Evolutionary conservation across 2,797 vertebrate species (phyloP).

Genomic region (Pseudotriccus pelzelni): DNA sequence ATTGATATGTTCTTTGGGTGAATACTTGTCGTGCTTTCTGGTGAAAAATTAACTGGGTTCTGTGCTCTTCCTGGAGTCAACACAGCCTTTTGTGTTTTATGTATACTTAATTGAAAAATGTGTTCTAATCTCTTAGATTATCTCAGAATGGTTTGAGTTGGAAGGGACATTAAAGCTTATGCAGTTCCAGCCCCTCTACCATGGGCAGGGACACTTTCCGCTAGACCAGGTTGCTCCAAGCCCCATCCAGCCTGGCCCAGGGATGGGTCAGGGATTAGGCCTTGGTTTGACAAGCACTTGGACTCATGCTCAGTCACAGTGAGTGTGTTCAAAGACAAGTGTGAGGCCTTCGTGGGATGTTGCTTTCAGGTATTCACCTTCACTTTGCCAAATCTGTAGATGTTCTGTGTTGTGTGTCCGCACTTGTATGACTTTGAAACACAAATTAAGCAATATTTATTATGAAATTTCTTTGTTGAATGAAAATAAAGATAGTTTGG

Average conservation of each 20-base stretch:
- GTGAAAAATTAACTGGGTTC: slow-evolving; percentile 44
- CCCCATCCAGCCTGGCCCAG: neutral
- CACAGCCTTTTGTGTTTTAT: neutral
- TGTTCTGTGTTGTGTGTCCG: neutral
- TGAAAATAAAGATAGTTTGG: neutral
- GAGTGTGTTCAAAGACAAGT: neutral
- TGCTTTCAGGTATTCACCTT: neutral
- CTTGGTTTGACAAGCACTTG: neutral
- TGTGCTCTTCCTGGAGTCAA: neutral
- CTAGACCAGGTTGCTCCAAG: neutral
- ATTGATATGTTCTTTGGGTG: neutral
- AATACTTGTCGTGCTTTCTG: neutral
- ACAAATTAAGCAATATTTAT: neutral
- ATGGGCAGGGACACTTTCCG: neutral
- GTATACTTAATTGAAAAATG: neutral
- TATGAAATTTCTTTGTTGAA: neutral
- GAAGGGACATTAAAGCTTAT: neutral
- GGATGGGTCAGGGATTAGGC: neutral
- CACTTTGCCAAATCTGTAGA: neutral
- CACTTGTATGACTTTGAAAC: neutral
- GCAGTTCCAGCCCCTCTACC: neutral
- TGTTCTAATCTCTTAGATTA: neutral
- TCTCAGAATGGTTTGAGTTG: neutral
- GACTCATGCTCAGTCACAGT: neutral
- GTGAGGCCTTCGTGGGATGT: neutral